phyloP scores from a whole-genome alignment of 2,888 invertebrate species.

The Philaethria dido region DNA sequence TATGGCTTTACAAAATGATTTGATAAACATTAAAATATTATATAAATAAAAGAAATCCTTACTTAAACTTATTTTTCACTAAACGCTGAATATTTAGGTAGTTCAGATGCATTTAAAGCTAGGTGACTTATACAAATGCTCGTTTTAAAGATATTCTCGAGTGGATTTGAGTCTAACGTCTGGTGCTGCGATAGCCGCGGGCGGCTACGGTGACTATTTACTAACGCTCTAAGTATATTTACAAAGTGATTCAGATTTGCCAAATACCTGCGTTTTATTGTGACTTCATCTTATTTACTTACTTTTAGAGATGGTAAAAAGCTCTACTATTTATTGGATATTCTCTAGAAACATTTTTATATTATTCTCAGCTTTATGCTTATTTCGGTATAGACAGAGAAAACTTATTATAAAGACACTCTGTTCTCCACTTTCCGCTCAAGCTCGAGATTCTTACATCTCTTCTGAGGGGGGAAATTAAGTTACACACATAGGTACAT shows the following conservation, averaged over 20 bases:
- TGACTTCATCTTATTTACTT: background rate
- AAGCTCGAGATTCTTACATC: no score
- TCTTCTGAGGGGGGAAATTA: no score
- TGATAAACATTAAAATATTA: no score
- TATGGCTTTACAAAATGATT: no score
- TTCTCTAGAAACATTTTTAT: background rate
- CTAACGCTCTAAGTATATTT: slow-evolving; percentile 28
- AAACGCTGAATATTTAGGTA: slow-evolving; percentile 5
- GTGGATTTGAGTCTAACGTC: slow-evolving; percentile 29
- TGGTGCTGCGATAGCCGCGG: slow-evolving; percentile 29
- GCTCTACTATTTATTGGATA: background rate
- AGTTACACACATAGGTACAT: no score
- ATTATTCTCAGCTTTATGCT: no score
- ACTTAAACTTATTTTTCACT: background rate
- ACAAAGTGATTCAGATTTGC: slow-evolving; percentile 20
- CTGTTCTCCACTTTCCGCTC: no score
- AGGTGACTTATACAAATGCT: slow-evolving; percentile 38
- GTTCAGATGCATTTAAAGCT: slow-evolving; percentile 8
- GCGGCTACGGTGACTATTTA: slow-evolving; percentile 24
- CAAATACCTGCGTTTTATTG: slow-evolving; percentile 22
- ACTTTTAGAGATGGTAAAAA: background rate
- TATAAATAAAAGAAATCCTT: no score
- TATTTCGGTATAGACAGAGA: no score
- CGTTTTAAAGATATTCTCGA: slow-evolving; percentile 32
- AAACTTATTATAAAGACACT: no score